Base-by-base conservation (phyloP, 2,888 invertebrate species). In the Bibio marci region DNA sequence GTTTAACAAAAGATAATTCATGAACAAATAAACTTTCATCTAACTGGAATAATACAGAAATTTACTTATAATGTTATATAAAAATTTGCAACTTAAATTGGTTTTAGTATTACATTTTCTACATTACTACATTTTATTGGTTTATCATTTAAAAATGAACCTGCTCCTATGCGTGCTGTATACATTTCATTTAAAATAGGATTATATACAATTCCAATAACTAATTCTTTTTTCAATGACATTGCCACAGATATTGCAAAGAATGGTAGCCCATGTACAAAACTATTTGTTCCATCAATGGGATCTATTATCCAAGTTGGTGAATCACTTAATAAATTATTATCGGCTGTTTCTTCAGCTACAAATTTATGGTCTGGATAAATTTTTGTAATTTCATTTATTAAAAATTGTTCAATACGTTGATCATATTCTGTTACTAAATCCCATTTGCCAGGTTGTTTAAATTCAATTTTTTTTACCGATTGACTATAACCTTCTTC, bases 301-400 rank as follows among this genome's bases (percentile, higher is more conserved):
- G 87, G 87, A 61, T 90, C 81, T 42, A 85, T 76, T 39, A 85
- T 75, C 82, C 82, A 83, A 1, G 86, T 88, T 13, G 86, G 85
- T 14, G 67, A 70, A 52, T 81, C 70, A 2, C 80, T 82, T 44
- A 82, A 62, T 22, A 22, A 8, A 27, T 55, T 56, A 2, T 65
- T 53, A 5, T 60, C 53, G 6, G 58, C 53, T 28, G 67, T 64
- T 57, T 88, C 87, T 56, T 90, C 87, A 4, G 77, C 85, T 47
- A 90, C 82, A 54, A 85, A 82, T 53, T 80, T 80, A 52, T 80
- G 79, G 42, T 62, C 53, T 3, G 77, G 75, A 58, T 69, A 78
- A 41, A 59, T 58, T 25, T 57, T 53, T 35, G 64, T 62, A 39
- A 80, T 59, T 45, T 64, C 61, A 3, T 59, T 54, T 41, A 80